A percentile compares a stretch with the other conserved stretches of the same genome.
Evolutionary conservation across 2,888 invertebrate species (phyloP).

Genomic region (Rhabditoides inermis): DNA sequence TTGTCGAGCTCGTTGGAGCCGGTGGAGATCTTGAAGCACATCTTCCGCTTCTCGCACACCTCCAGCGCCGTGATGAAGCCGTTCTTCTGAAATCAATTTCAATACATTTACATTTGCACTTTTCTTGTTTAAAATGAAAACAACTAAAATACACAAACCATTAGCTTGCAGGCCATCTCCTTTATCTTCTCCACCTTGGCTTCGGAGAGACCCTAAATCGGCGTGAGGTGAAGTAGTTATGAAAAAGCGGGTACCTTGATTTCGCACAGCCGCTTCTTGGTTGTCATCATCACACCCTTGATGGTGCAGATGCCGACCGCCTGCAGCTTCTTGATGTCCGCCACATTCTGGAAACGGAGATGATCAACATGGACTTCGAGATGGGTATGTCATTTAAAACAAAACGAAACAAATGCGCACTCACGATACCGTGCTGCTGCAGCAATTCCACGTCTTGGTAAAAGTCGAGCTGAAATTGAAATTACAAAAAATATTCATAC

Average conservation of each 20-base stretch:
- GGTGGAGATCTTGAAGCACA: constrained; percentile 65
- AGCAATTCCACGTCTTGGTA: constrained; percentile 70
- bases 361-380: constrained; percentile 2
- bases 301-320: constrained; percentile 71
- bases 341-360: constrained; percentile 61
- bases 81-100: too few species aligned
- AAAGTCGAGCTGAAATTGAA: constrained; percentile 58
- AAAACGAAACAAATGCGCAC: constrained; percentile 19
- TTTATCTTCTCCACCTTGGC: constrained; percentile 72
- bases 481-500: not conserved
- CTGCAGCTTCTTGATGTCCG: constrained; percentile 72
- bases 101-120: constrained; percentile 56
- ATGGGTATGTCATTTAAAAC: not conserved
- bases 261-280: constrained; percentile 65
- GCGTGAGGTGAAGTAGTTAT: too few species aligned
- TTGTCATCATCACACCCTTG: constrained; percentile 73
- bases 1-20: constrained; percentile 62
- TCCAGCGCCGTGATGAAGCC: constrained; percentile 71
- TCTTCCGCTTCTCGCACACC: constrained; percentile 67
- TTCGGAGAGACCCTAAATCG: constrained; percentile 72
- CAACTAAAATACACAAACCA: too few species aligned
- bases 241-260: too few species aligned
- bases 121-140: too few species aligned
- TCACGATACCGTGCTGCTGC: constrained; percentile 61
- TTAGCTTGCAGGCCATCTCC: constrained; percentile 67